Percentiles rank a stretch among this genome's conserved stretches.
Conservation (phyloP, 2,113 vertebrate species). For the Hipposideros armiger region DNA sequence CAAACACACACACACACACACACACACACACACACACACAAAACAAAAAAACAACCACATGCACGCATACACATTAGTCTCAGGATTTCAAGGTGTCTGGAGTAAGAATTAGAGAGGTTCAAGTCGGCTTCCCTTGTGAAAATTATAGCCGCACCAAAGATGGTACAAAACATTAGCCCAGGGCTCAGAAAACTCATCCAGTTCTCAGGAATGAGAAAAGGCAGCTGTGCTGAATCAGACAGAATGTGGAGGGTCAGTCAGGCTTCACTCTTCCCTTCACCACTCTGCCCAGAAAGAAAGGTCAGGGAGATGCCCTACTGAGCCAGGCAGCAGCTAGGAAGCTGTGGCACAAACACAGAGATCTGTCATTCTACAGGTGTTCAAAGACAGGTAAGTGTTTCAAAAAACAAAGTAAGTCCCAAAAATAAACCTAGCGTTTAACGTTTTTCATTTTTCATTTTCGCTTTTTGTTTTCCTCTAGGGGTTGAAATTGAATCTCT, state of each 20-base stretch:
- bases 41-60: not conserved
- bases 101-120: conserved; percentile 89
- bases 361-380: not conserved
- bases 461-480: conserved; percentile 81
- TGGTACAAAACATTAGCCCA: conserved; percentile 87
- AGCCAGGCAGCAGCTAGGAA: not conserved
- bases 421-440: not conserved
- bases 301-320: conserved; percentile 19
- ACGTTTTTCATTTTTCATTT: conserved; percentile 43
- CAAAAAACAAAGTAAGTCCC: not conserved
- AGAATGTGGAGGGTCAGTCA: conserved; percentile 65
- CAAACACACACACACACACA: conserved; percentile 67
- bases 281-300: not conserved
- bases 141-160: conserved; percentile 90
- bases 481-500: conserved; percentile 85
- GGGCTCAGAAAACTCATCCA: conserved; percentile 87
- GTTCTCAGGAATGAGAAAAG: conserved; percentile 87
- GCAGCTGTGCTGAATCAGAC: conserved; percentile 87
- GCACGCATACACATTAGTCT: conserved; percentile 64
- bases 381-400: not conserved
- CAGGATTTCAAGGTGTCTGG: conserved; percentile 88
- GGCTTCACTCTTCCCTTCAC: conserved; percentile 11
- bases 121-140: conserved; percentile 86
- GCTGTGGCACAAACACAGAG: rapidly evolving
- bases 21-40: too few species aligned